Conservation (phyloP, 2,113 vertebrate genomes). For the Megaleporinus macrocephalus region DNA sequence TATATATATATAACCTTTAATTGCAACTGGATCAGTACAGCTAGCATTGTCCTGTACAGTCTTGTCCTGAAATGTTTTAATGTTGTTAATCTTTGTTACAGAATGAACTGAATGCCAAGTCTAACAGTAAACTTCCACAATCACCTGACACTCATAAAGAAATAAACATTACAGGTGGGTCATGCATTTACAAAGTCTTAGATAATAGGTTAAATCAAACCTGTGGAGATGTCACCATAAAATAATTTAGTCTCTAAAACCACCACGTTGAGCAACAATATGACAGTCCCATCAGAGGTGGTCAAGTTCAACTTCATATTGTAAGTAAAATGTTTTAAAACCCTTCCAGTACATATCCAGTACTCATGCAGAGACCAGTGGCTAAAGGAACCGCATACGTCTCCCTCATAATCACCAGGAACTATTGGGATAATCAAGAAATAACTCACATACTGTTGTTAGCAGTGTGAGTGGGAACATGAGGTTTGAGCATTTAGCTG, state of each 20-base stretch:
- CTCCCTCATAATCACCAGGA: neutral
- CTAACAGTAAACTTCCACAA: neutral
- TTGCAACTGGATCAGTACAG: neutral
- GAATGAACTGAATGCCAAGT: neutral
- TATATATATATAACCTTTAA: too few relatives aligned
- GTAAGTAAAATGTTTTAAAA: too few relatives aligned
- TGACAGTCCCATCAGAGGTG: neutral
- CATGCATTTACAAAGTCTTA: neutral
- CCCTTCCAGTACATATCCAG: neutral
- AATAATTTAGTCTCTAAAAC: neutral
- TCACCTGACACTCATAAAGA: conserved; percentile 60
- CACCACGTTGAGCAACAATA: neutral
- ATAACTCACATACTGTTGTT: neutral
- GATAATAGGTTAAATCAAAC: conserved; percentile 8
- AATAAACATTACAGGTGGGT: conserved; percentile 55
- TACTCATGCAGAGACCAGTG: neutral
- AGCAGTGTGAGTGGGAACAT: neutral
- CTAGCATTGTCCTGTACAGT: too few relatives aligned
- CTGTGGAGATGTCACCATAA: neutral
- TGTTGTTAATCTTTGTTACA: neutral
- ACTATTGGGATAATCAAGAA: neutral
- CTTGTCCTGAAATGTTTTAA: too few relatives aligned
- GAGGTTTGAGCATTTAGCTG: neutral
- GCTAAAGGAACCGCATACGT: neutral
- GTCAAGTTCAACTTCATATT: neutral